A percentile compares a stretch with the other conserved stretches of the same genome.
Conservation (phyloP, 2,113 vertebrate species). For the Odobenus rosmarus region DNA sequence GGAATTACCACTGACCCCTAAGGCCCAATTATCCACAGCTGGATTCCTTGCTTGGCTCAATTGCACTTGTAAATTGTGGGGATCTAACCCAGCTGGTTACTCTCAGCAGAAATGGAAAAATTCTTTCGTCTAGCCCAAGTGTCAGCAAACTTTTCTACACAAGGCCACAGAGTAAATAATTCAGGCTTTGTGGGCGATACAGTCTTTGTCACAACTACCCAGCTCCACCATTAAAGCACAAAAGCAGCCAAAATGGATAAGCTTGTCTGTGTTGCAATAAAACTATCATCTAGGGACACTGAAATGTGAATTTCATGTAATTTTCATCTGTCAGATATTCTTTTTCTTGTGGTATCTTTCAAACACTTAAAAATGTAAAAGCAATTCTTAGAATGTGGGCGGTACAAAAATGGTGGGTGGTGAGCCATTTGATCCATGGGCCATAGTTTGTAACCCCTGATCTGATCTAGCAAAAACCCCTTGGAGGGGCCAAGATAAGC, state of each 20-base stretch:
- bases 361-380: slow-evolving; percentile 5
- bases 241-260: not conserved
- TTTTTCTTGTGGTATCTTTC: not conserved
- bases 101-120: not conserved
- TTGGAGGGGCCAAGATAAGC: not conserved
- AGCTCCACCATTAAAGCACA: not conserved
- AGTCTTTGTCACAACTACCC: not conserved
- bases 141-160: not conserved
- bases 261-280: not conserved
- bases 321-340: not conserved
- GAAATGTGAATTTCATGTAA: not conserved
- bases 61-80: not conserved
- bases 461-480: not conserved
- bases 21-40: not conserved
- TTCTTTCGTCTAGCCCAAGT: not conserved
- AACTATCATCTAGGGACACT: not conserved
- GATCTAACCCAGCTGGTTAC: not conserved
- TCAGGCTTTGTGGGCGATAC: not conserved
- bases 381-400: not conserved
- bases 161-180: not conserved
- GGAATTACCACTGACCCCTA: not conserved
- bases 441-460: not conserved
- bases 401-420: not conserved
- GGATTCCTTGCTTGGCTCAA: not conserved
- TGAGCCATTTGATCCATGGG: not conserved